Evolutionary conservation across 2,888 invertebrate genomes (phyloP), one percentile per base, ranked within the genome.

Genomic region (Xestobium rufovillosum): DNA sequence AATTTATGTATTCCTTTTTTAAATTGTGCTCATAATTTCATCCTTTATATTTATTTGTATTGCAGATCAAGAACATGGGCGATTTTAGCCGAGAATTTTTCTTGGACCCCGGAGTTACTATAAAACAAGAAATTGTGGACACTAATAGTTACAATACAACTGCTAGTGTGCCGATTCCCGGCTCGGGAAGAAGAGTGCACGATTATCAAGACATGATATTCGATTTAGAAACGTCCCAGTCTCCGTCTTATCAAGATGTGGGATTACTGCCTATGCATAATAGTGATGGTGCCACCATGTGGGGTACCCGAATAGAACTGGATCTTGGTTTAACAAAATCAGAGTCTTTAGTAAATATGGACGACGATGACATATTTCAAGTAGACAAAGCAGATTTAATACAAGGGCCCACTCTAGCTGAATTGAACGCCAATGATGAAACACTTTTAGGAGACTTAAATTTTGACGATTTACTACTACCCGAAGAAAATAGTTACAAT

Each of bases 281-380:
- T 51, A 59, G 68, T 39, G 58, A 63, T 19, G 69, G 64, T 46
- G 70, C 68, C 37, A 63, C 60, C 23, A 57, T 63, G 51, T 67
- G 67, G 66, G 48, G 73, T 61, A 49, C 67, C 49, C 50, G 61
- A 59, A 34, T 51, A n/a, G 47, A 56, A 25, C 47, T 49, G 23
- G 47, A 44, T 9, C 56, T 57, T 12, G 52, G 56, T 15, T 43
- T 49, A 33, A 44, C 60, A 27, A 75, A 72, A 63, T 63, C 67
- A 32, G 81, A 81, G 51, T 69, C 78, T 8, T 79, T 82, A 52
- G 80, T 62, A 25, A 62, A 78, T 62, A 81, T 86, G 77, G 88
- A 89, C 55, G 88, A 89, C 55, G 89, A 89, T 59, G 89, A 88
- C 58, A 87, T 88, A 53, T 87, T 89, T 61, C 80, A 87, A 72